Base-by-base conservation (phyloP, 2,888 invertebrate species). In the Taenaris catops region DNA sequence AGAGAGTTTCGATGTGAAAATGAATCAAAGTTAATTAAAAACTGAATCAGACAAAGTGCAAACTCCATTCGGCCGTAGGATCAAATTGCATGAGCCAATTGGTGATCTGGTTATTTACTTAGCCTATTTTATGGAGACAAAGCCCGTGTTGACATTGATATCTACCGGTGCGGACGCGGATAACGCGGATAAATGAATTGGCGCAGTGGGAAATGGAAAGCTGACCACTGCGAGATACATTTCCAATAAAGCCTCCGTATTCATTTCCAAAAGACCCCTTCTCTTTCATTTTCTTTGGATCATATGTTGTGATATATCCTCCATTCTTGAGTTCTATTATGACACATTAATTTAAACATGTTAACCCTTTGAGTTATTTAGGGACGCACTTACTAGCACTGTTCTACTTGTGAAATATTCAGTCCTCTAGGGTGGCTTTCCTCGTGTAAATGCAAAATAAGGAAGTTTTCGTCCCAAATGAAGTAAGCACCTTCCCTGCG, bases 371-470 rank as follows among this genome's bases (percentile, higher is more conserved):
- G 27, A 68, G 59, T 61, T 60, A 47, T 57, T 63, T 71, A 75
- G 68, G 68, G 69, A 69, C 64, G 58, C 59, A 67, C 68, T 74
- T 60, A 67, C 63, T 49, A 45, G 72, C 75, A 64, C 74, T 74
- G 61, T 64, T 65, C 63, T 63, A 57, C 69, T 72, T 69, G 62
- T 76, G 66, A 78, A 79, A 80, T 78, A 81, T 83, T 80, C 70
- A 78, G 73, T 73, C 75, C 76, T 72, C 74, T 46, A 55, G 76
- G 75, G 78, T 59, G 73, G 72, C 70, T 71, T 72, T 72, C 72
- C 70, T 66, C 60, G 60, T 53, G 65, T 73, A 72, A 80, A 81
- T 83, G 71, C 74, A 72, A 83, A 83, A 81, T 76, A 80, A 73
- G 74, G 70, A 81, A 81, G 63, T 81, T 83, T 19, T 70, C 58